Evolutionary conservation across 2,888 invertebrate species (phyloP).

Genomic region (Oasisia sp.): DNA sequence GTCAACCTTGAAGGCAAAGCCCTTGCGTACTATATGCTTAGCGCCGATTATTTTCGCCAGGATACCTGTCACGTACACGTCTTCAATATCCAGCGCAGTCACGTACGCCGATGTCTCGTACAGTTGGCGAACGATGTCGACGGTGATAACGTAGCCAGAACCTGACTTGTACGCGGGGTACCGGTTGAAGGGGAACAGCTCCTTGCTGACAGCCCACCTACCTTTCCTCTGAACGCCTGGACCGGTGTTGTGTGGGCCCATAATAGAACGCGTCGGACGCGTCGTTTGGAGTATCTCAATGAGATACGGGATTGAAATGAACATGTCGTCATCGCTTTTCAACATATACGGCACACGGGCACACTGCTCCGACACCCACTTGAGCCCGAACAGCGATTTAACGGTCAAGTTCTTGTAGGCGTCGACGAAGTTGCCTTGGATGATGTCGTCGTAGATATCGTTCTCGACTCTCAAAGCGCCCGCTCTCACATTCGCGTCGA

Average conservation of each 20-base stretch:
- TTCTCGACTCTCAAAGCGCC: conserved; percentile 32
- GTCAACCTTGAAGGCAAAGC: conserved; percentile 42
- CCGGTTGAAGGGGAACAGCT: conserved; percentile 39
- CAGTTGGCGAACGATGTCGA: conserved; percentile 38
- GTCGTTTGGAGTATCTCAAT: conserved; percentile 25
- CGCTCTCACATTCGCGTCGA: conserved; percentile 29
- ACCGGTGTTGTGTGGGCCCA: conserved; percentile 40
- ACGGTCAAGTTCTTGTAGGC: conserved; percentile 43
- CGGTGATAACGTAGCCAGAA: conserved; percentile 40
- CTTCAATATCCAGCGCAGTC: conserved; percentile 42
- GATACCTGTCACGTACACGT: conserved; percentile 49
- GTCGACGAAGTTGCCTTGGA: conserved; percentile 42
- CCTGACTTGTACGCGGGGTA: conserved; percentile 44
- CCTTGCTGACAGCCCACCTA: conserved; percentile 39
- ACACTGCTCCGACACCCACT: conserved; percentile 40
- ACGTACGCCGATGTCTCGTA: conserved; percentile 40
- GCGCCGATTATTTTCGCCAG: conserved; percentile 41
- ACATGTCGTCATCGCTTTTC: conserved; percentile 46
- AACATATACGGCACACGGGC: conserved; percentile 36
- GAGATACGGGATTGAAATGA: conserved; percentile 41
- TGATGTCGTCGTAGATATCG: conserved; percentile 36
- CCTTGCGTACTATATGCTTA: conserved; percentile 35
- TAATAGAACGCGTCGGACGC: conserved; percentile 35
- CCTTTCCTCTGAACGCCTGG: conserved; percentile 33
- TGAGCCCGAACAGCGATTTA: conserved; percentile 43